Conservation (phyloP, 2,888 invertebrate genomes). For the Apamea crenata region DNA sequence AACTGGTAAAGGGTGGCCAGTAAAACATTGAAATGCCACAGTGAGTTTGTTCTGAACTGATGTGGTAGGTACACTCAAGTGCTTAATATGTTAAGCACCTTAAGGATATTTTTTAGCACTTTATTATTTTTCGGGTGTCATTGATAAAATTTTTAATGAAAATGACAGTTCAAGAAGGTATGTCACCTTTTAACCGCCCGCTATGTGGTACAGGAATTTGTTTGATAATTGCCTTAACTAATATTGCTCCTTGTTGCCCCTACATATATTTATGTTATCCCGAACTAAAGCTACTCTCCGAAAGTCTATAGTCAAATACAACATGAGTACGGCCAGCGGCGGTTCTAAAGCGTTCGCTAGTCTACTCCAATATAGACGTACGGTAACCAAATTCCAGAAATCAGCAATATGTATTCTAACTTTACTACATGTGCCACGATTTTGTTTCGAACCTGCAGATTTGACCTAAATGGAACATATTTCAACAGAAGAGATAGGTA, state of each 20-base stretch:
- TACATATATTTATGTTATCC: conserved; percentile 11
- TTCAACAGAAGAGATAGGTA: background rate
- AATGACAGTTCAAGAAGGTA: background rate
- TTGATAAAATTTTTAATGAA: background rate
- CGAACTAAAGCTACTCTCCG: conserved; percentile 5
- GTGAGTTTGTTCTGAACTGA: background rate
- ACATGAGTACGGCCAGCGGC: background rate
- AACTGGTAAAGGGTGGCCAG: background rate
- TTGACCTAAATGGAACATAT: conserved; percentile 6
- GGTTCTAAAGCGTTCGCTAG: background rate
- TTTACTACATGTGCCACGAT: conserved; percentile 13
- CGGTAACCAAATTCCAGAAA: conserved; percentile 23
- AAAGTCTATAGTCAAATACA: conserved; percentile 39
- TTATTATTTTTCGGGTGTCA: background rate
- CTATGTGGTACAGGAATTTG: too few species aligned
- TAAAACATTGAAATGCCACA: background rate
- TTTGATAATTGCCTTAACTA: background rate
- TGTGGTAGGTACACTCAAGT: background rate
- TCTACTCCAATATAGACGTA: conserved; percentile 21
- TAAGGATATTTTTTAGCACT: background rate
- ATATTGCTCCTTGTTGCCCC: background rate
- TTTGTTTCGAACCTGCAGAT: conserved; percentile 10
- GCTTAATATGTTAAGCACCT: too few species aligned
- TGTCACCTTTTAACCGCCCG: too few species aligned
- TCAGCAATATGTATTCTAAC: conserved; percentile 56